Evolutionary conservation across 2,113 vertebrate genomes (phyloP), one percentile per base, ranked within the genome.

Genomic region (Oreochromis tanganicae): DNA sequence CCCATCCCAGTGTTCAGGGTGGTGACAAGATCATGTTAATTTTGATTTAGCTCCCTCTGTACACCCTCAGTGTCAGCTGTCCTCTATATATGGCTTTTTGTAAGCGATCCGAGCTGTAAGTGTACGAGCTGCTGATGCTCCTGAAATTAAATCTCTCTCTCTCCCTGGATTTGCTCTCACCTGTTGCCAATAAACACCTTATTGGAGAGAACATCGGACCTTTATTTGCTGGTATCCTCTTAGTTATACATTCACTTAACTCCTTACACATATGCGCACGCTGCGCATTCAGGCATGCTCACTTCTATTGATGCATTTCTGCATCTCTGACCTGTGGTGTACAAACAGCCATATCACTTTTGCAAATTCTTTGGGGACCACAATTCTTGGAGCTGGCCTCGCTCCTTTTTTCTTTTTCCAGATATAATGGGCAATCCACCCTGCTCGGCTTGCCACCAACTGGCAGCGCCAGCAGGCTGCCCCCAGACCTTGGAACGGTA

Each of bases 141-240:
- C 91, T 91, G 95, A 94, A 94, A 96, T 93, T 43, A 87, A 94
- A 95, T 88, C 88, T 87, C 68, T 38, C 34, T 87, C 90, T 86
- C 81, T 82, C 59, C 71, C 75, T 80, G 87, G 82, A 92, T 92
- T 85, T 86, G 87, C 32, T 73, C 27, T 95, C 94, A 95, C 94
- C 93, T 95, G 94, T 87, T 91, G 16, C 88, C 56, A 90, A 92
- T 94, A 90, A 95, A 94, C 90, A 89, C 87, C 81, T 83, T 73
- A 87, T 91, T 86, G 84, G 36, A 82, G 80, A 86, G 87, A 86
- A 50, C 81, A 73, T 43, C 34, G 16, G 56, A 57, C 19, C 56
- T 57, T 48, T 66, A 86, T 88, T 90, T 90, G 82, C 82, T 19
- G 0, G 6, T 38, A 90, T 75, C 55, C 52, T 29, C 3, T 7